Base-by-base conservation (phyloP, 2,888 invertebrate species). In the Hipparchia semele region DNA sequence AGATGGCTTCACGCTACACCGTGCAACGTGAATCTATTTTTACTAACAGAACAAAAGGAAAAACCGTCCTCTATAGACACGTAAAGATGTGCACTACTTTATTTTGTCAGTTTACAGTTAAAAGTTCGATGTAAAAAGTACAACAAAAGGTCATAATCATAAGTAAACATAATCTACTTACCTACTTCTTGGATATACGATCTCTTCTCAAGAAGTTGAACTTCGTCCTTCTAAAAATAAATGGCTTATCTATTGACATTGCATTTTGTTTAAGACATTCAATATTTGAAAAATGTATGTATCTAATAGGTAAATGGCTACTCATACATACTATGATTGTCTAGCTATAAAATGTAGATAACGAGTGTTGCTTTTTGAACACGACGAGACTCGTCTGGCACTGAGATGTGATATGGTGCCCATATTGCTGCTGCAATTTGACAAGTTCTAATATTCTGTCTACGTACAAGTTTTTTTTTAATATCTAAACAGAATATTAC, bases 331-430 rank as follows among this genome's bases (percentile, higher is more conserved):
- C 49, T 53, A 69, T 73, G 58, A 72, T 33, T 69, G 69, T 69
- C 49, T 74, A 74, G 70, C 65, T 75, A 72, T 71, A 64, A 66
- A 73, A 51, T 59, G 4, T 53, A 61, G 68, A 68, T 71, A 74
- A 49, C 60, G 70, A 64, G 70, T 70, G 72, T 76, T 74, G 74
- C 74, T 76, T 68, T 70, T 46, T 70, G 68, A 69, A 68, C 60
- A 68, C 64, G 64, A 67, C 56, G 68, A 59, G 69, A 71, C 70
- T 69, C 65, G 61, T 69, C 61, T 53, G 60, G 23, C 62, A 61
- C 68, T 67, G 69, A 1, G 23, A 75, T 62, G 49, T 59, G 49
- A 49, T 80, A 82, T 85, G 69, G 73, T 74, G 60, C 59, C 70
- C 62, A 23, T 60, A 65, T 65, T 60, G 45, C 60, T 33, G 64